Evolutionary conservation across 2,888 invertebrate genomes (phyloP).

Genomic region (Nephrotoma guestfalica): DNA sequence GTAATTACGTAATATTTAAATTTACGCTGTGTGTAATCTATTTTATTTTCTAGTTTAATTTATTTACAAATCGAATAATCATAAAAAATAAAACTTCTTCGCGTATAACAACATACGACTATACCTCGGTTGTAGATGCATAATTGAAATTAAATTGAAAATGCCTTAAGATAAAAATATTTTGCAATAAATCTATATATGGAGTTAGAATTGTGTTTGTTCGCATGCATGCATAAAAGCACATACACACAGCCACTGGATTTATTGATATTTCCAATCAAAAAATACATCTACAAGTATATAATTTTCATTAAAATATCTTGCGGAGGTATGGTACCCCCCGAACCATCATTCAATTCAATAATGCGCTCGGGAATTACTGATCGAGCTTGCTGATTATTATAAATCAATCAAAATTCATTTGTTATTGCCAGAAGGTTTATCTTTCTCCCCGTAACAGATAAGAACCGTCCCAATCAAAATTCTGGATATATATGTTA

Average conservation of each 20-base stretch:
- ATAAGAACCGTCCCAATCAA: neutral
- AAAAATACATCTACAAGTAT: neutral
- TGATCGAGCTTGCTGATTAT: neutral
- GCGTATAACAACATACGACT: neutral
- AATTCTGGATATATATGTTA: neutral
- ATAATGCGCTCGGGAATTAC: neutral
- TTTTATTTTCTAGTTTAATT: neutral
- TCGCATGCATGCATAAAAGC: neutral
- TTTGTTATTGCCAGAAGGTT: neutral
- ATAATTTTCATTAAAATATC: neutral
- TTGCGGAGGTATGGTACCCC: neutral
- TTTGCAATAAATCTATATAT: neutral
- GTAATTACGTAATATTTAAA: neutral
- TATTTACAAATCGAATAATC: neutral
- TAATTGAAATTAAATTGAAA: neutral
- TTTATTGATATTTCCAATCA: neutral
- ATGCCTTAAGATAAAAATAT: neutral
- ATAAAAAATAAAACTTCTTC: neutral
- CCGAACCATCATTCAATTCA: neutral
- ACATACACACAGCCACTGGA: neutral
- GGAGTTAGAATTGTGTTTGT: neutral
- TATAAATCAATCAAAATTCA: neutral
- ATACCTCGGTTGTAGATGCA: neutral
- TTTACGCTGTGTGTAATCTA: neutral
- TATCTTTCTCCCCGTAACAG: neutral